These are phyloP conservation scores for Python bivittatus DNA, from an alignment of 2,113 vertebrate genomes.

Conservation along the genomic window DNA sequence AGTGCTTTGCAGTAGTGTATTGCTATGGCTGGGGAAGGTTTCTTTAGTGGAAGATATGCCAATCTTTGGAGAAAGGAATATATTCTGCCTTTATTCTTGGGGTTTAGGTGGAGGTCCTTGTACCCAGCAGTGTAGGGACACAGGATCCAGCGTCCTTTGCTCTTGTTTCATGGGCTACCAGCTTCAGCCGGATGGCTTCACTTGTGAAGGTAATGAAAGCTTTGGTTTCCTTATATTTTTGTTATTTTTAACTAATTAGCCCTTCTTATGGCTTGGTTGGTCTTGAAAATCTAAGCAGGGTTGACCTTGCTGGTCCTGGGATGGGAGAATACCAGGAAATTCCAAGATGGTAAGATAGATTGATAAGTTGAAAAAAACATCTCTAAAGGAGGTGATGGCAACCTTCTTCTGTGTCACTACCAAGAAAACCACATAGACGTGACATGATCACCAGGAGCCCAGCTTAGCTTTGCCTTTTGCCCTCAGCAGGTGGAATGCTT, in stretches of 20 bases:
- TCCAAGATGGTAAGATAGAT: not conserved
- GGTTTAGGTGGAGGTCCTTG: slow-evolving; percentile 83
- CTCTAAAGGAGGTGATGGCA: not conserved
- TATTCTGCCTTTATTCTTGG: not conserved
- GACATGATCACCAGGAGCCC: not conserved
- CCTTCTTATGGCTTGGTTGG: not conserved
- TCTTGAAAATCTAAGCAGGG: not conserved
- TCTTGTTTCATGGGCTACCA: slow-evolving; percentile 88
- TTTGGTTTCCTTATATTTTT: not conserved
- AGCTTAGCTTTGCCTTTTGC: too few species aligned
- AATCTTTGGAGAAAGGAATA: not conserved
- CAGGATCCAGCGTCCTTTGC: slow-evolving; percentile 80
- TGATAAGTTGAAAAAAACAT: not conserved
- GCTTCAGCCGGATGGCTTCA: slow-evolving; percentile 85
- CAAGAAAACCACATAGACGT: not conserved
- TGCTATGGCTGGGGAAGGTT: not conserved
- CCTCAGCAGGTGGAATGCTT: too few species aligned
- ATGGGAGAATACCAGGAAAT: not conserved
- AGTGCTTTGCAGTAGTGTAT: not conserved
- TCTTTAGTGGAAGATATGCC: not conserved
- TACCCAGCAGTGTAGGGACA: slow-evolving; percentile 84
- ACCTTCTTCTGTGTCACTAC: not conserved
- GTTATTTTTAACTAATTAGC: not conserved
- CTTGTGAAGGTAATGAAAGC: slow-evolving; percentile 85
- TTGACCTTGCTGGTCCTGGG: not conserved